These are phyloP conservation scores for Coleophora deauratella DNA, from an alignment of 2,888 invertebrate species.

Conservation along the genomic window DNA sequence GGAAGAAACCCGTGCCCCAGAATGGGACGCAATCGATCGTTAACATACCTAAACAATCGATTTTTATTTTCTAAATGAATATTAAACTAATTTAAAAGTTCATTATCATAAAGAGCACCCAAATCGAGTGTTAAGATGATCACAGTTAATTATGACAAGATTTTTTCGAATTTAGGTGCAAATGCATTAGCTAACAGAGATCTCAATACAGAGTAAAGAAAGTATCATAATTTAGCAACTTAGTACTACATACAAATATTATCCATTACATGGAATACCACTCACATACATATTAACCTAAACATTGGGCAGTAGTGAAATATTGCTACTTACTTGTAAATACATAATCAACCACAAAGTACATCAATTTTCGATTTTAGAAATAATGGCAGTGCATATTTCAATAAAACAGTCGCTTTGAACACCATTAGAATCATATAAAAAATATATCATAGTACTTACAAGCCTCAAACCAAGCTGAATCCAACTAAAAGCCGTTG, in stretches of 20 bases:
- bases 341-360: constrained; percentile 28
- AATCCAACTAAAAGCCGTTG: no score
- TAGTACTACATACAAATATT: constrained; percentile 26
- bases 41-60: no score
- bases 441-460: no score
- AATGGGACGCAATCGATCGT: no score
- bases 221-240: constrained; percentile 40
- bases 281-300: constrained; percentile 22
- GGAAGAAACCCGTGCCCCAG: no score
- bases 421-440: no score
- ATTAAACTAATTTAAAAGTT: no score
- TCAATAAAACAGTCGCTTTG: no score
- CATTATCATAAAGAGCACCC: no score
- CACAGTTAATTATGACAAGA: constrained; percentile 5
- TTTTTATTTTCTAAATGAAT: no score
- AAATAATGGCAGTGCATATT: no score
- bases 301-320: constrained; percentile 32
- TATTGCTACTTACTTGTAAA: constrained; percentile 12
- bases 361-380: constrained; percentile 14
- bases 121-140: not conserved
- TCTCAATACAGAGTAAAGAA: constrained; percentile 27
- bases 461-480: no score
- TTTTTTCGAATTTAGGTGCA: constrained; percentile 8
- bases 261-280: constrained; percentile 52
- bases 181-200: constrained; percentile 24